phyloP scores from a whole-genome alignment of 2,113 vertebrate species.

The Phycodurus eques region DNA sequence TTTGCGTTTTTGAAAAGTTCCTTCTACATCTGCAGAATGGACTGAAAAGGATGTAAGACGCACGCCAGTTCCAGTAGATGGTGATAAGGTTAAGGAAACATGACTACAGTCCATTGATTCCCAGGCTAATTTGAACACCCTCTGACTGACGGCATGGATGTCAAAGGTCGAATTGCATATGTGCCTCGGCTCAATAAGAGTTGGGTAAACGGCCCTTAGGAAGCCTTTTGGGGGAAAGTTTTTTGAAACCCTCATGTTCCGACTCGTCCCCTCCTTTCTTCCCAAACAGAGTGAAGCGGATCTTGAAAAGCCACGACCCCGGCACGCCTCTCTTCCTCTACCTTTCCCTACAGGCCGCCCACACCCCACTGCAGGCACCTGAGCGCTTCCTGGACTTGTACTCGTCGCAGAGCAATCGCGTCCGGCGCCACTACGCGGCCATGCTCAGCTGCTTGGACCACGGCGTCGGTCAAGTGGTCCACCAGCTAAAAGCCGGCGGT shows the following conservation, averaged over 20 bases:
- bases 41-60: not conserved
- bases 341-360: conserved; percentile 87
- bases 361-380: conserved; percentile 85
- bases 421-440: conserved; percentile 82
- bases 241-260: not conserved
- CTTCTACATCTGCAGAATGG: too few species aligned
- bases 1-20: too few species aligned
- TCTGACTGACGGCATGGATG: too few species aligned
- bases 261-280: conserved; percentile 16
- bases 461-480: conserved; percentile 81
- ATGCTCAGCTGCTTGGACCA: conserved; percentile 91
- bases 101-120: too few species aligned
- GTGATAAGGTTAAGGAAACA: too few species aligned
- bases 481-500: conserved; percentile 76
- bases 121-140: too few species aligned
- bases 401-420: conserved; percentile 78
- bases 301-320: conserved; percentile 80
- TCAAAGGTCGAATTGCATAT: too few species aligned
- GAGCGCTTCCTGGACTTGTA: conserved; percentile 82
- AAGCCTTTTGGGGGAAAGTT: not conserved
- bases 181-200: too few species aligned
- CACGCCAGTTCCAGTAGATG: too few species aligned
- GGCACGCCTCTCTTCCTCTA: conserved; percentile 85
- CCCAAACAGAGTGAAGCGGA: conserved; percentile 76
- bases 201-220: too few species aligned